phyloP scores from a whole-genome alignment of 2,888 invertebrate genomes.

The Lucinisca nassula region DNA sequence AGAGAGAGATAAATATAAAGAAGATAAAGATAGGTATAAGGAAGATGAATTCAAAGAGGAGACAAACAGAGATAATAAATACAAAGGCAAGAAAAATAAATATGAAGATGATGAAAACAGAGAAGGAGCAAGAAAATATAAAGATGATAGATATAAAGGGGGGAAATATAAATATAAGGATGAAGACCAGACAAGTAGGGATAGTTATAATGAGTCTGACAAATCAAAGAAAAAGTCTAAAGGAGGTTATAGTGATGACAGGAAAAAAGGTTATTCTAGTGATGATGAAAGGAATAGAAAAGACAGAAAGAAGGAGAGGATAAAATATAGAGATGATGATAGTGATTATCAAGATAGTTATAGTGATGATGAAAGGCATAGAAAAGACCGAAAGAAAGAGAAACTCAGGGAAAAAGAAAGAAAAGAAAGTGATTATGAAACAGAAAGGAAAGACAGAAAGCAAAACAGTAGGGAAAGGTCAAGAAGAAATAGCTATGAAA shows the following conservation, averaged over 20 bases:
- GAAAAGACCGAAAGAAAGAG: not conserved
- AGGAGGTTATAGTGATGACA: not conserved
- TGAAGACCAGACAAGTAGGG: not conserved
- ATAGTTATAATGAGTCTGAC: not conserved
- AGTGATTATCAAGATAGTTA: not conserved
- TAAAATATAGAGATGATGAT: not conserved
- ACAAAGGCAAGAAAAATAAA: no score
- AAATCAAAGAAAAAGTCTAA: not conserved
- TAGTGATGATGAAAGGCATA: not conserved
- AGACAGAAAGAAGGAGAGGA: not conserved
- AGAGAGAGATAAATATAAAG: not conserved
- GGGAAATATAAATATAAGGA: not conserved
- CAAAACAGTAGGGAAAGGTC: slow-evolving; percentile 9
- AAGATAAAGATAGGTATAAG: not conserved
- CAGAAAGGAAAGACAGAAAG: slow-evolving; percentile 22
- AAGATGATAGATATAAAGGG: no score
- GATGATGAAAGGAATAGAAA: not conserved
- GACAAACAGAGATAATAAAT: not conserved
- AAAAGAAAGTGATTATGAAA: not conserved
- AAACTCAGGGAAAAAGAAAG: not conserved
- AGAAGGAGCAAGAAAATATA: not conserved
- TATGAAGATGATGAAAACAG: not conserved
- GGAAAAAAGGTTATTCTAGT: not conserved
- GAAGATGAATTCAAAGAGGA: not conserved
- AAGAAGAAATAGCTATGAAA: slow-evolving; percentile 3